Conservation (phyloP, 2,113 vertebrate species). For the Bambusicola thoracicus region DNA sequence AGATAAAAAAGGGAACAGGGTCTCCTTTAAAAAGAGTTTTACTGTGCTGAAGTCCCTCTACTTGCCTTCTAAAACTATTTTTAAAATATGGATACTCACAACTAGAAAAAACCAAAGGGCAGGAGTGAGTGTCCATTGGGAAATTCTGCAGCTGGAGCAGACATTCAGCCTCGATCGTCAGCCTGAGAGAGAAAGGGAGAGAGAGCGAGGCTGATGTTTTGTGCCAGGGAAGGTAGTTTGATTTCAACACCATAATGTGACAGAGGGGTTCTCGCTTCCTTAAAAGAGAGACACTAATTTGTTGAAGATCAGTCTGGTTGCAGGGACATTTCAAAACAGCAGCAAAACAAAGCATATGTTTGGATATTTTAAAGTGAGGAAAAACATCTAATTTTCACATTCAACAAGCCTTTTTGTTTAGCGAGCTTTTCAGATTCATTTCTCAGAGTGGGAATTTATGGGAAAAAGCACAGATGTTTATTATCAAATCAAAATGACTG, state of each 20-base stretch:
- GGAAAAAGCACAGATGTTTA: background rate
- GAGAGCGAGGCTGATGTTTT: conserved; percentile 36
- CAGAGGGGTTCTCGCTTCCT: conserved; percentile 23
- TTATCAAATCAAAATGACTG: background rate
- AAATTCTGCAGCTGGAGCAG: conserved; percentile 95
- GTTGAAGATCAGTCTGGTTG: conserved; percentile 27
- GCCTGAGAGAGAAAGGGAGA: conserved; percentile 76
- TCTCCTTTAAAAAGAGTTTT: background rate
- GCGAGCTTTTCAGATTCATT: background rate
- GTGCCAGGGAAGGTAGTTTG: background rate
- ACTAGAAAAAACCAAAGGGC: conserved; percentile 97
- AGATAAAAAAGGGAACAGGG: background rate
- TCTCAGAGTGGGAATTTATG: background rate
- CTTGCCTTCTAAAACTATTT: background rate
- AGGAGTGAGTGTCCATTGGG: conserved; percentile 97
- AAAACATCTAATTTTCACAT: background rate
- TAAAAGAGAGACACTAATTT: conserved; percentile 6
- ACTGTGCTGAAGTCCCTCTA: background rate
- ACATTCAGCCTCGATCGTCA: conserved; percentile 95
- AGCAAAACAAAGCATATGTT: conserved; percentile 14
- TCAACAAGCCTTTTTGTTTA: background rate
- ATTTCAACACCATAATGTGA: background rate
- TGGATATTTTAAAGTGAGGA: conserved; percentile 40
- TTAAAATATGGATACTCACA: conserved; percentile 85
- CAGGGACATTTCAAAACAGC: conserved; percentile 35